These are phyloP conservation scores for Crypturellus tataupa DNA, from an alignment of 2,797 vertebrate species.

Conservation along the genomic window DNA sequence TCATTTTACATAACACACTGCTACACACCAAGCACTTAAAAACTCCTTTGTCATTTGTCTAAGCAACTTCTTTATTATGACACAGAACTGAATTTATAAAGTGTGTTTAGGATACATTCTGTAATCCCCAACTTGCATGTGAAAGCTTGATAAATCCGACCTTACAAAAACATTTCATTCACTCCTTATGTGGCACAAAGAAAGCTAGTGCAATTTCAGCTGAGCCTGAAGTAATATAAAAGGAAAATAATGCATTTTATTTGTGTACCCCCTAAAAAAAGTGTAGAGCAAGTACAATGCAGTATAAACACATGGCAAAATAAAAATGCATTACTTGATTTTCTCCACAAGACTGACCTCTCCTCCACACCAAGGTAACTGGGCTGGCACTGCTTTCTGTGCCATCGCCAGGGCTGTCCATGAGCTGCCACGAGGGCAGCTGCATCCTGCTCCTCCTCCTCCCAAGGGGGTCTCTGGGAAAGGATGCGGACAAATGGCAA, in stretches of 20 bases:
- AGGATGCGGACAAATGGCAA: neutral
- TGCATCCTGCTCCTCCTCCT: neutral
- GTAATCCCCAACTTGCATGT: neutral
- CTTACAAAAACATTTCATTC: neutral
- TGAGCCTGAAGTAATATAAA: neutral
- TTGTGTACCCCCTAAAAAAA: neutral
- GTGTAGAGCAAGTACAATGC: neutral
- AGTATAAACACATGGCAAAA: neutral
- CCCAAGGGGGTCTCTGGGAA: neutral
- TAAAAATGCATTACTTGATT: neutral
- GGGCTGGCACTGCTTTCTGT: neutral
- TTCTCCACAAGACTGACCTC: neutral
- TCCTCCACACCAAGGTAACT: neutral
- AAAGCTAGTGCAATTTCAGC: neutral
- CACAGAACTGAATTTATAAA: constrained; percentile 18
- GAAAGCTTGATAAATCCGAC: constrained; percentile 12
- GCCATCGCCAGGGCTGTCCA: neutral
- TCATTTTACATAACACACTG: neutral
- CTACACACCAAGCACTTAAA: constrained; percentile 46
- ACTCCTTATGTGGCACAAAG: too few relatives aligned
- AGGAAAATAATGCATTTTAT: neutral
- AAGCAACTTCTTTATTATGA: constrained; percentile 54
- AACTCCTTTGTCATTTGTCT: constrained; percentile 47
- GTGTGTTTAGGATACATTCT: neutral
- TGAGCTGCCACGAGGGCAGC: neutral